Evolutionary conservation across 2,888 invertebrate genomes (phyloP), one percentile per base, ranked within the genome.

Genomic region (Drosophila mayaguana): DNA sequence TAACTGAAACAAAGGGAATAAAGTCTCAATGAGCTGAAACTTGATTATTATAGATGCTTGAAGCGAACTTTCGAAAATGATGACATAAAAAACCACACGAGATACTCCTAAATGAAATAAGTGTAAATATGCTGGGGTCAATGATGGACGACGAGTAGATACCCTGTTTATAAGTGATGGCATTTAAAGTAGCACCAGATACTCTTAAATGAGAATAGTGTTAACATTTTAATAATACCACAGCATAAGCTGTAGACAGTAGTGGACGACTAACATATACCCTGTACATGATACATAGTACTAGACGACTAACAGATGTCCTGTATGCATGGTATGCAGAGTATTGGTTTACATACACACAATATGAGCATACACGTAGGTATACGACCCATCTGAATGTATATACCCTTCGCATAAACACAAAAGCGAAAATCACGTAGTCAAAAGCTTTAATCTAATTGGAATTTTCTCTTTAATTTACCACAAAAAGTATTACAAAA

Each of bases 1-100:
- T 53, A n/a, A 38, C 20, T 53, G 53, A 53, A 38, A 38, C 6
- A n/a, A 36, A 53, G 36, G 22, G 53, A 38, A 53, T 22, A 20
- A 53, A 62, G 72, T 18, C 61, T 63, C 63, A 68, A 72, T 71
- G 72, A 71, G 57, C 61, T 48, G 38, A 45, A 51, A 42, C 46
- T 36, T 56, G 54, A 77, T 54, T 54, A 55, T 45, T 43, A 38
- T 34, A 46, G 16, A 53, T 18, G 53, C 53, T 59, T 34, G 14
- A 38, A 43, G 62, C 22, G 38, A 53, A 53, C 53, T 53, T 53
- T 53, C 53, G 36, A 53, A 53, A 53, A 38, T 38, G 38, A 53
- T 36, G 53, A 38, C 53, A 53, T 38, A 38, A 53, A 53, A 53
- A 48, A 45, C 12, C 8, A 36, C 22, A 16, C 22, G 32, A 53